Conservation (phyloP, 2,113 vertebrate genomes). For the Phrynosoma platyrhinos region DNA sequence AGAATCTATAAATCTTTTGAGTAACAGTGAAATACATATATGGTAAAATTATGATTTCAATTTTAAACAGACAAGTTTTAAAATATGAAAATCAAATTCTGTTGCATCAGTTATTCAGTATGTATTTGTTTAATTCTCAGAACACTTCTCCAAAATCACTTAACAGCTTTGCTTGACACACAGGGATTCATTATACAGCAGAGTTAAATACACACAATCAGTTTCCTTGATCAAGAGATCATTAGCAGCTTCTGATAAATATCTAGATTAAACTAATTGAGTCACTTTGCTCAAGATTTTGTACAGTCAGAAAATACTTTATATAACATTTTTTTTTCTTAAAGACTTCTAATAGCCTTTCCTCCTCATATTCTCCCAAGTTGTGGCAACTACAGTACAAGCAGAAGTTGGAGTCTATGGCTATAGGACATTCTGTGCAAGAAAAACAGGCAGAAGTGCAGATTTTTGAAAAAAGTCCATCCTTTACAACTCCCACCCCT, state of each 20-base stretch:
- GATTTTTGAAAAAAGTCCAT: background rate
- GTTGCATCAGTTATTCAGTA: background rate
- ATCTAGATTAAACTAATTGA: background rate
- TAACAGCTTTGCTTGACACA: background rate
- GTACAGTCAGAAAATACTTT: background rate
- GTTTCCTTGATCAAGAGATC: background rate
- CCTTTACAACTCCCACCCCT: background rate
- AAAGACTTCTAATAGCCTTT: background rate
- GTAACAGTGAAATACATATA: background rate
- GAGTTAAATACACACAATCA: background rate
- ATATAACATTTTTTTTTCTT: background rate
- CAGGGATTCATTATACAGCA: slow-evolving; percentile 18
- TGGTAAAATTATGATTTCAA: background rate
- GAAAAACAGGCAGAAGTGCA: background rate
- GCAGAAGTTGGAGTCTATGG: background rate
- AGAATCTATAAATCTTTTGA: background rate
- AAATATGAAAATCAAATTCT: background rate
- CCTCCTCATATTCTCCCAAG: background rate
- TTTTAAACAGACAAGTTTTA: background rate
- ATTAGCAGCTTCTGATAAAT: background rate
- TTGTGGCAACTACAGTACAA: background rate
- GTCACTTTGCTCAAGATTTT: background rate
- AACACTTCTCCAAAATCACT: slow-evolving; percentile 4
- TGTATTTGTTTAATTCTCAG: slow-evolving; percentile 21
- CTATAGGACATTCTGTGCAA: background rate